Base-by-base conservation (phyloP, 1,140 invertebrate genomes). In the Uloborus diversus region DNA sequence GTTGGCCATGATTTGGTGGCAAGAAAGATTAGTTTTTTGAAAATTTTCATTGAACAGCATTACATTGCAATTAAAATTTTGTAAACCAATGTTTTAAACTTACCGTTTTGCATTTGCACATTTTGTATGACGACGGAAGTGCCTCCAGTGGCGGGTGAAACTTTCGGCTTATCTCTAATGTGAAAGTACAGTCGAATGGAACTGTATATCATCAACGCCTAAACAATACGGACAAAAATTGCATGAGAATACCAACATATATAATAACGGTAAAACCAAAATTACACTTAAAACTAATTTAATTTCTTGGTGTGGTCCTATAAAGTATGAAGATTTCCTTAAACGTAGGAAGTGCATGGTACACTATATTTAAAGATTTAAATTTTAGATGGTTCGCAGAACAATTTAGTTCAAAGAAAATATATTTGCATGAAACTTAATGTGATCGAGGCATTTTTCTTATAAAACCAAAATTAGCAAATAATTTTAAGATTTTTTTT, bases 61-160 rank as follows among this genome's bases (percentile, higher is more conserved):
- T n/a, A n/a, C n/a, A n/a, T n/a, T n/a, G n/a, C n/a, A n/a, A n/a
- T n/a, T n/a, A n/a, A n/a, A n/a, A n/a, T n/a, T n/a, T n/a, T n/a
- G n/a, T n/a, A n/a, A n/a, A n/a, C n/a, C n/a, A n/a, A n/a, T n/a
- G n/a, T n/a, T n/a, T n/a, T n/a, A n/a, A 7, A 35, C 7, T 69
- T 33, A 69, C 66, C 66, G 27, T 35, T 35, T 56, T 27, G 28
- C 66, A 69, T 53, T 56, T 69, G 66, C 25, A 69, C 27, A 5
- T 35, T 69, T 11, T 53, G 49, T 4, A 53, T 56, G 7, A n/a
- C 30, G 7, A 1, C n/a, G 20, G 4, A 30, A 11, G n/a, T 2
- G 35, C 7, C 17, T 56, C 27, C 25, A 7, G 27, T 30, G n/a
- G n/a, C n/a, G n/a, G n/a, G n/a, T n/a, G n/a, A n/a, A 7, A 28